These are phyloP conservation scores for Cheilosia variabilis DNA, from an alignment of 2,888 invertebrate species.

Conservation along the genomic window DNA sequence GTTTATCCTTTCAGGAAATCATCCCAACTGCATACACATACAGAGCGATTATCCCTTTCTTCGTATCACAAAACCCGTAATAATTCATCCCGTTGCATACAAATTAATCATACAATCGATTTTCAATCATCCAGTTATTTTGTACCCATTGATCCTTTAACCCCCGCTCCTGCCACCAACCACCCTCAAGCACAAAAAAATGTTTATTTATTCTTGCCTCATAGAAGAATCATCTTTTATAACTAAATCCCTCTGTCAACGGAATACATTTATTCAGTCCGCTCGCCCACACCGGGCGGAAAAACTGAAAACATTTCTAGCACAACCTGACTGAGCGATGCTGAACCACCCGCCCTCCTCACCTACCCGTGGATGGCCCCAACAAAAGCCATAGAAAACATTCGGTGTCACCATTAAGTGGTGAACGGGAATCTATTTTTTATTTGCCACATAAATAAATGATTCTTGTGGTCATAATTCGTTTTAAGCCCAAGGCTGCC, in stretches of 20 bases:
- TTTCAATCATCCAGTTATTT: slow-evolving; percentile 73
- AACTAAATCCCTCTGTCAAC: slow-evolving; percentile 70
- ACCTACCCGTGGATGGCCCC: background rate
- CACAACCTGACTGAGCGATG: background rate
- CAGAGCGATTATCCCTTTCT: slow-evolving; percentile 52
- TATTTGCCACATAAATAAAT: slow-evolving; percentile 71
- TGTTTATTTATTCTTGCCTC: slow-evolving; percentile 64
- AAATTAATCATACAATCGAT: slow-evolving; percentile 73
- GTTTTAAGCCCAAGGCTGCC: slow-evolving; percentile 52
- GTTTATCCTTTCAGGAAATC: slow-evolving; percentile 11
- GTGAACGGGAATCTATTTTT: slow-evolving; percentile 68
- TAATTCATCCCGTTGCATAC: slow-evolving; percentile 68
- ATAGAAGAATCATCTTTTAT: slow-evolving; percentile 72
- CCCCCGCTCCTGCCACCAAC: background rate
- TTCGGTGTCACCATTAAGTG: slow-evolving; percentile 71
- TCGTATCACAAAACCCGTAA: slow-evolving; percentile 19
- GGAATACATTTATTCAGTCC: slow-evolving; percentile 60
- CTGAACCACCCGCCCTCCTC: slow-evolving; percentile 9
- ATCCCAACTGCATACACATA: slow-evolving; percentile 6
- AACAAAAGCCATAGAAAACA: slow-evolving; percentile 57
- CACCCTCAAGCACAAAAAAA: slow-evolving; percentile 7
- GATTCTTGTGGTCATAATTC: slow-evolving; percentile 72
- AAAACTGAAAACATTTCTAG: slow-evolving; percentile 37
- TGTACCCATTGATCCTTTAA: slow-evolving; percentile 34
- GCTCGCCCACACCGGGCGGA: slow-evolving; percentile 13